phyloP scores from a whole-genome alignment of 2,888 invertebrate genomes.

The Atethmia centrago region DNA sequence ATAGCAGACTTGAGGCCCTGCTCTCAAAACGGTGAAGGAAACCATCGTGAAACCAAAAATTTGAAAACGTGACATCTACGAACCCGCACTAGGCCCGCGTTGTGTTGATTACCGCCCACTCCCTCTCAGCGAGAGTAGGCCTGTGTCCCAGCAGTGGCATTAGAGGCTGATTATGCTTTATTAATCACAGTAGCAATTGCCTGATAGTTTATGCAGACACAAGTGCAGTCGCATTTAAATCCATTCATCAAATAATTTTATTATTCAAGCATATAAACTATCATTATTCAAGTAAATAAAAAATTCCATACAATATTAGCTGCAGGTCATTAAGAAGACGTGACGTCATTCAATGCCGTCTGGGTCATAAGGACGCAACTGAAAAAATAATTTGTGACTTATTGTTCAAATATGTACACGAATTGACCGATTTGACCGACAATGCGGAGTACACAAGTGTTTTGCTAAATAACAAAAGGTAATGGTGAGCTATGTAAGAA shows the following conservation, averaged over 20 bases:
- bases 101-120: too few species aligned
- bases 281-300: background rate
- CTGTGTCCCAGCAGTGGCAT: too few species aligned
- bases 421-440: constrained; percentile 85
- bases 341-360: constrained; percentile 78
- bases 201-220: background rate
- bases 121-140: too few species aligned
- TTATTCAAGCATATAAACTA: constrained; percentile 1
- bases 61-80: too few species aligned
- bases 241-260: background rate
- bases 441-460: constrained; percentile 77
- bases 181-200: background rate
- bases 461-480: constrained; percentile 67
- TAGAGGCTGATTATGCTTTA: too few species aligned
- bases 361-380: constrained; percentile 80
- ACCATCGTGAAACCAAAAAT: too few species aligned
- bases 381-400: constrained; percentile 76
- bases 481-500: constrained; percentile 66
- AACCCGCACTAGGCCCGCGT: too few species aligned
- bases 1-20: too few species aligned
- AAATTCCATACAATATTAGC: constrained; percentile 39
- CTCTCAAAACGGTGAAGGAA: too few species aligned
- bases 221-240: background rate
- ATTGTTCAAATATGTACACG: constrained; percentile 65
- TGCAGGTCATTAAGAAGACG: constrained; percentile 56